Base-by-base conservation (phyloP, 1,140 invertebrate genomes). In the Drosophila sturtevanti region DNA sequence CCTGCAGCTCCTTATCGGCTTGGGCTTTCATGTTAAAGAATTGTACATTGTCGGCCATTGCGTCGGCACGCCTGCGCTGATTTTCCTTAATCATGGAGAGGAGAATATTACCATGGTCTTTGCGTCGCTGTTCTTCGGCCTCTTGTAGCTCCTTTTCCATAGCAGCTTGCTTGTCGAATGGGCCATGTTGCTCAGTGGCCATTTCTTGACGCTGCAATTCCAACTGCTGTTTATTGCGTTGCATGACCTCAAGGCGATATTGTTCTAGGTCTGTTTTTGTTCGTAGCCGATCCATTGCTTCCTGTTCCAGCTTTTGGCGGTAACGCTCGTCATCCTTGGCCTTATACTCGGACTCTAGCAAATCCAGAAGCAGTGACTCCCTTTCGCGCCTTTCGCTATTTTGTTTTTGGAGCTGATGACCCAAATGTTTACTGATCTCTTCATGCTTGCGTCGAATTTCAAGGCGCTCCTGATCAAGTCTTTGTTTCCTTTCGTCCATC, bases 41-140 rank as follows among this genome's bases (percentile, higher is more conserved):
- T 22, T 75, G 65, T 1, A 89, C 52, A 55, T 71, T 72, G 22
- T 89, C 84, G 0, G 79, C 84, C 1, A 80, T 67, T 16, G 52
- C 73, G 12, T 84, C 70, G 0, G 85, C 84, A 11, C 84, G 77
- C 18, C 77, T 89, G 0, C 77, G 65, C 44, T 74, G 68, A 31
- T 89, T 89, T 0, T 89, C 79, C 37, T 80, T 66, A 16, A 89
- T 89, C 84, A 89, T 89, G 1, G 80, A 59, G 1, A 89, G 60
- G 6, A 89, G 34, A 12, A 58, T 41, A 14, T 77, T 51, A 1
- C 84, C 84, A 44, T 89, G 73, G 7, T 72, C 67, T 38, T 51
- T 77, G 2, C 84, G 77, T 4, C 21, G 52, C 12, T 44, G 55
- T n/a, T 79, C 68, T 1, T 64, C 63, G 21, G 67, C 52, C 27